Conservation (phyloP, 2,888 invertebrate genomes). For the Nomada ferruginata region DNA sequence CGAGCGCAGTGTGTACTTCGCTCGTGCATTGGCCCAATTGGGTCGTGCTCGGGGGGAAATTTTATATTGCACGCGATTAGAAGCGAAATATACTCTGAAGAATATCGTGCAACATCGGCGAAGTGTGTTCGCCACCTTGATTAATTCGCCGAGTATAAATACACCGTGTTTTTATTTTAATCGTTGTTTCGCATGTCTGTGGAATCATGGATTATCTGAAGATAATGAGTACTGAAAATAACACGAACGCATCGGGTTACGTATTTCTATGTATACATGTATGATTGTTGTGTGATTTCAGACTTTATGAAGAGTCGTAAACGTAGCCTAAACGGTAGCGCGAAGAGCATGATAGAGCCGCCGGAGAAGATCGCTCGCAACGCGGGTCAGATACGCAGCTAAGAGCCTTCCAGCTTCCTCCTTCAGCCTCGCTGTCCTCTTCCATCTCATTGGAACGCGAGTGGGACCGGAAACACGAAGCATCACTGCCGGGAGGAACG, state of each 20-base stretch:
- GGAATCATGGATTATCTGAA: neutral
- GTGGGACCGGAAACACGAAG: constrained; percentile 55
- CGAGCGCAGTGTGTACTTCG: constrained; percentile 41
- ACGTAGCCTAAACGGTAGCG: constrained; percentile 85
- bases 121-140: too few relatives aligned
- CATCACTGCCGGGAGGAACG: constrained; percentile 44
- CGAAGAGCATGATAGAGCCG: constrained; percentile 83
- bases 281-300: constrained; percentile 85
- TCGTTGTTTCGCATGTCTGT: neutral
- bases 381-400: constrained; percentile 83
- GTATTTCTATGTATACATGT: constrained; percentile 13
- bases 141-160: neutral
- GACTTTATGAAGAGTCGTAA: constrained; percentile 89
- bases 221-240: neutral
- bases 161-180: neutral
- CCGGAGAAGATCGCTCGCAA: constrained; percentile 84
- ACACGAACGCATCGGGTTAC: neutral
- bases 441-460: constrained; percentile 46
- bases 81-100: neutral
- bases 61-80: constrained; percentile 58
- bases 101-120: too few relatives aligned
- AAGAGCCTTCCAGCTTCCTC: constrained; percentile 71
- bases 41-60: constrained; percentile 64
- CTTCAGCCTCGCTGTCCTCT: constrained; percentile 68
- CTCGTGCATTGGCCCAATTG: constrained; percentile 47